Evolutionary conservation across 2,888 invertebrate genomes (phyloP).

Genomic region (Ommatoiulus sabulosus): DNA sequence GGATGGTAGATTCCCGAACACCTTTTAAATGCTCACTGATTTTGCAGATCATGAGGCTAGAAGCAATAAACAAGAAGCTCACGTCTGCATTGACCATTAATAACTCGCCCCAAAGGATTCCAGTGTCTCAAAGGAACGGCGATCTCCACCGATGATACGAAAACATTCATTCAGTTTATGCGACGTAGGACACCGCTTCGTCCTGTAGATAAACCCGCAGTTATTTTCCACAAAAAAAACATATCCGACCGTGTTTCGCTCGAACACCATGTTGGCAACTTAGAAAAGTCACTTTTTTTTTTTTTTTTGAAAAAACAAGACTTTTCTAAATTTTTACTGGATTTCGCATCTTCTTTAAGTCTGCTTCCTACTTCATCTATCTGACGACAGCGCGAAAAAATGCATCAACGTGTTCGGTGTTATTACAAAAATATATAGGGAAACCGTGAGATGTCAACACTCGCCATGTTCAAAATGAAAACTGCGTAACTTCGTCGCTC

Average conservation of each 20-base stretch:
- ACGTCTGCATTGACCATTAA: conserved; percentile 58
- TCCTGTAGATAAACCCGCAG: background rate
- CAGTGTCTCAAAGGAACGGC: conserved; percentile 59
- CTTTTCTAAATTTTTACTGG: background rate
- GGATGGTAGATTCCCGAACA: too few relatives aligned
- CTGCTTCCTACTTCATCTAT: background rate
- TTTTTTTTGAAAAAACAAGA: background rate
- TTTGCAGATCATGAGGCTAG: conserved; percentile 66
- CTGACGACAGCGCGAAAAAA: background rate
- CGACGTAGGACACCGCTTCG: background rate
- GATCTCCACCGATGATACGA: conserved; percentile 53
- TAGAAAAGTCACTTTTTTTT: background rate
- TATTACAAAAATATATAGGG: background rate
- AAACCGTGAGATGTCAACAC: background rate
- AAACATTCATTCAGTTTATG: background rate
- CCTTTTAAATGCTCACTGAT: too few relatives aligned
- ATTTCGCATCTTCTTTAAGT: background rate
- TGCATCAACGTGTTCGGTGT: background rate
- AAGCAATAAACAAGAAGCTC: conserved; percentile 63
- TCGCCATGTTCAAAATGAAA: background rate
- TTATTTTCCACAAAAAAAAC: background rate
- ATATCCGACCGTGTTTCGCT: background rate
- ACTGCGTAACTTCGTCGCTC: background rate
- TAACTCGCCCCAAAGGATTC: conserved; percentile 58
- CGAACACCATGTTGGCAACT: background rate